Conservation (phyloP, 2,797 vertebrate species). For the Lithobates pipiens region DNA sequence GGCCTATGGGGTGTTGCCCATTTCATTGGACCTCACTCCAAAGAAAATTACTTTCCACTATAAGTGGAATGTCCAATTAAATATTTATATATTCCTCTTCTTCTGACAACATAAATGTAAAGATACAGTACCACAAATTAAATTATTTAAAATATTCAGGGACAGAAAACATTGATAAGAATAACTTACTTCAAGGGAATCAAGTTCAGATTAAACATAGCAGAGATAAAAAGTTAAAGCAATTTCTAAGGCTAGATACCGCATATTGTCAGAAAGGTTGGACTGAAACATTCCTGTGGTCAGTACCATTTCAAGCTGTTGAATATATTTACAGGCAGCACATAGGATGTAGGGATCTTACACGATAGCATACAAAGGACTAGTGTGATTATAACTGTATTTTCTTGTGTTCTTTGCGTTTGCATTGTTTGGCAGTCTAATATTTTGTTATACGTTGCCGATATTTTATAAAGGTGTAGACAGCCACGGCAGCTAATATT, state of each 20-base stretch:
- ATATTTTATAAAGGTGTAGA: conserved; percentile 75
- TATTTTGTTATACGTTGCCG: conserved; percentile 72
- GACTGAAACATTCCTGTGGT: conserved; percentile 18
- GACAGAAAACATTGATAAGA: not conserved
- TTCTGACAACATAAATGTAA: not conserved
- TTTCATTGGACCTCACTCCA: too few species aligned
- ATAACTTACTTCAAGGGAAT: not conserved
- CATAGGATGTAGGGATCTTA: conserved; percentile 27
- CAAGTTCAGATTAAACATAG: not conserved
- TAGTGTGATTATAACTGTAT: not conserved
- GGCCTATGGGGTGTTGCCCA: too few species aligned
- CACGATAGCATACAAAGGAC: not conserved
- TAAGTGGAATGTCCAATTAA: too few species aligned
- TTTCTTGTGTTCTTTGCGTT: not conserved
- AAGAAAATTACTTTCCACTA: too few species aligned
- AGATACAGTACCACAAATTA: not conserved
- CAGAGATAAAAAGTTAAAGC: not conserved
- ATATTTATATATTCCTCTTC: not conserved
- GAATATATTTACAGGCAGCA: conserved; percentile 44
- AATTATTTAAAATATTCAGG: not conserved
- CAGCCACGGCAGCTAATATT: conserved; percentile 65
- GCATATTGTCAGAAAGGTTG: conserved; percentile 23
- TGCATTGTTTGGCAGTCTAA: conserved; percentile 44
- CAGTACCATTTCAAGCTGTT: conserved; percentile 31
- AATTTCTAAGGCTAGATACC: not conserved